phyloP scores from a whole-genome alignment of 2,797 vertebrate species.

The Hafferia zeledoni region DNA sequence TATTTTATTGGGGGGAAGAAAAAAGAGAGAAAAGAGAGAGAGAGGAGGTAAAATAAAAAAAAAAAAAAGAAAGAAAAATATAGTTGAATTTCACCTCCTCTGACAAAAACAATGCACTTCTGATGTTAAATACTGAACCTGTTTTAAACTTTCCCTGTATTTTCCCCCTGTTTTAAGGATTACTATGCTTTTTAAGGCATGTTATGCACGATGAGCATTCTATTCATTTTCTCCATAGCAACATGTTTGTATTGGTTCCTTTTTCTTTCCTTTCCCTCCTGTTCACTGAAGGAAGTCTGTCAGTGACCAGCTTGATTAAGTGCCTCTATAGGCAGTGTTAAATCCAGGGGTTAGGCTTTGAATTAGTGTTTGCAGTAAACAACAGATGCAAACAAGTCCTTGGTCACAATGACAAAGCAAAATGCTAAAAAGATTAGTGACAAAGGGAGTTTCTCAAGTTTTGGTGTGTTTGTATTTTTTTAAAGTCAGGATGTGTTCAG shows the following conservation, averaged over 20 bases:
- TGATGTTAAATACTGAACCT: not conserved
- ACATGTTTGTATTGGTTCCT: not conserved
- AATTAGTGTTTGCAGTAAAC: not conserved
- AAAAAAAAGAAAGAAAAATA: not conserved
- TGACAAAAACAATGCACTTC: not conserved
- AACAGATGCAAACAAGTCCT: not conserved
- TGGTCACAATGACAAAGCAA: not conserved
- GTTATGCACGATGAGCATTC: not conserved
- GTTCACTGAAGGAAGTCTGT: not conserved
- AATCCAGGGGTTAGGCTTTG: not conserved
- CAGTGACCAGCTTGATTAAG: not conserved
- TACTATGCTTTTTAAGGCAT: not conserved
- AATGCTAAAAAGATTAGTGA: not conserved
- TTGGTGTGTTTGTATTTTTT: not conserved
- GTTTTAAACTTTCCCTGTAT: not conserved
- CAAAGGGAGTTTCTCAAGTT: not conserved
- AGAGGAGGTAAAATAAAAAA: not conserved
- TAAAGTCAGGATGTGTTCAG: not conserved
- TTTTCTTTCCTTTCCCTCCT: not conserved
- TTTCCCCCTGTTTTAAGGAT: not conserved
- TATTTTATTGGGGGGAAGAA: not conserved
- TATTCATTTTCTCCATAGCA: not conserved
- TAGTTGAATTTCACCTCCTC: not conserved
- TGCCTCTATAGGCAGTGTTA: not conserved
- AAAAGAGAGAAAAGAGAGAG: not conserved